phyloP scores from a whole-genome alignment of 1,140 invertebrate genomes.

The Galleria mellonella region DNA sequence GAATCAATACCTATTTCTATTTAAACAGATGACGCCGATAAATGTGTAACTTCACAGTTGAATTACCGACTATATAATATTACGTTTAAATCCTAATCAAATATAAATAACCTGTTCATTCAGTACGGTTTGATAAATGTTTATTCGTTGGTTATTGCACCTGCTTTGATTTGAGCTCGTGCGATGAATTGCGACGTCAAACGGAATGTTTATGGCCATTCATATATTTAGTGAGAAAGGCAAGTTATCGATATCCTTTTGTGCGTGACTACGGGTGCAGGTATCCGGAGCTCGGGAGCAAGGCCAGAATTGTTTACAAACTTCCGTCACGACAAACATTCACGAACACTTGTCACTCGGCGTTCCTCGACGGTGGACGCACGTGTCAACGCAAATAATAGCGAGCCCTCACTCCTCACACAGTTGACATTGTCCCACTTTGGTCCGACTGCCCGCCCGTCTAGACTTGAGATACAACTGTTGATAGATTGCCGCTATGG shows the following conservation, averaged over 20 bases:
- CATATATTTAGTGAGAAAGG: constrained; percentile 31
- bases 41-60: too few species aligned
- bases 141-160: too few species aligned
- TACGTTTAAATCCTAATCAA: too few species aligned
- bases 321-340: constrained; percentile 51
- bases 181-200: not conserved
- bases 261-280: constrained; percentile 35
- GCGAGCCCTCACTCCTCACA: constrained; percentile 40
- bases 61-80: too few species aligned
- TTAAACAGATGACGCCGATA: too few species aligned
- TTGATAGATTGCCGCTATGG: constrained; percentile 40
- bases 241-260: constrained; percentile 42
- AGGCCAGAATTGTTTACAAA: constrained; percentile 69
- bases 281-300: constrained; percentile 43
- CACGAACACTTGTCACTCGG: constrained; percentile 48
- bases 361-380: constrained; percentile 28
- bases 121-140: too few species aligned
- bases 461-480: constrained; percentile 56
- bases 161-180: constrained; percentile 1
- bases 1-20: too few species aligned
- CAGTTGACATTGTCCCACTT: constrained; percentile 68
- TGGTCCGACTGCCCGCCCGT: constrained; percentile 31
- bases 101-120: too few species aligned
- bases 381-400: constrained; percentile 68
- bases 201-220: constrained; percentile 15